Conservation (phyloP, 2,888 invertebrate species). For the Hirtodrosophila duncani region DNA sequence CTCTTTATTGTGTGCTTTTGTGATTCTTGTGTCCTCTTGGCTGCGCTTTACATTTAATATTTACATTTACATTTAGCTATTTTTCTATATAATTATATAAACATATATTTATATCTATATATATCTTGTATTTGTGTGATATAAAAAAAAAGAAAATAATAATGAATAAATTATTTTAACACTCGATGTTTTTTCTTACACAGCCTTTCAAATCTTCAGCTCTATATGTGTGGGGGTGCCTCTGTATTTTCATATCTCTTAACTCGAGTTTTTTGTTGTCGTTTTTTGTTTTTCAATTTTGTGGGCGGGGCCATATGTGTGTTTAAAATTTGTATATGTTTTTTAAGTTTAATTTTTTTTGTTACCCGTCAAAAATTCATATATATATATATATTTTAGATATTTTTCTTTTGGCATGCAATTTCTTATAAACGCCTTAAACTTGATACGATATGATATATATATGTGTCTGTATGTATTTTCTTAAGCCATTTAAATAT, state of each 20-base stretch:
- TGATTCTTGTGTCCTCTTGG: slow-evolving; percentile 55
- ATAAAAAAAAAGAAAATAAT: slow-evolving; percentile 21
- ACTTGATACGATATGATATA: slow-evolving; percentile 18
- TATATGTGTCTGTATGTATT: slow-evolving; percentile 27
- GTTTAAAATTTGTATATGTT: slow-evolving; percentile 6
- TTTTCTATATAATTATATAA: slow-evolving; percentile 22
- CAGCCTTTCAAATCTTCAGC: slow-evolving; percentile 20
- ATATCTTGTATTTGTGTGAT: slow-evolving; percentile 57
- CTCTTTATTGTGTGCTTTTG: slow-evolving; percentile 3
- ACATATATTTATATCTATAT: slow-evolving; percentile 30
- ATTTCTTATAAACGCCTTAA: slow-evolving; percentile 47
- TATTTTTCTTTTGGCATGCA: slow-evolving; percentile 10
- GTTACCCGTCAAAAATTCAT: slow-evolving; percentile 8
- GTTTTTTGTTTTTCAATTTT: background rate
- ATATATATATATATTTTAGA: slow-evolving; percentile 5
- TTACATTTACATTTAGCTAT: slow-evolving; percentile 20
- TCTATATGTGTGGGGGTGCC: slow-evolving; percentile 4
- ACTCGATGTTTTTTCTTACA: slow-evolving; percentile 66
- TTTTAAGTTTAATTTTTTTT: slow-evolving; percentile 25
- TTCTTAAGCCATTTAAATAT: slow-evolving; percentile 16
- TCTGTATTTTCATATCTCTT: too few relatives aligned
- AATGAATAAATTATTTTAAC: slow-evolving; percentile 66
- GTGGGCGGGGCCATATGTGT: background rate
- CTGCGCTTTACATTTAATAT: slow-evolving; percentile 24
- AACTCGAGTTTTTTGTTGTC: slow-evolving; percentile 30